These are phyloP conservation scores for Leptinotarsa tumamoca DNA, from an alignment of 2,888 invertebrate genomes.

Conservation along the genomic window DNA sequence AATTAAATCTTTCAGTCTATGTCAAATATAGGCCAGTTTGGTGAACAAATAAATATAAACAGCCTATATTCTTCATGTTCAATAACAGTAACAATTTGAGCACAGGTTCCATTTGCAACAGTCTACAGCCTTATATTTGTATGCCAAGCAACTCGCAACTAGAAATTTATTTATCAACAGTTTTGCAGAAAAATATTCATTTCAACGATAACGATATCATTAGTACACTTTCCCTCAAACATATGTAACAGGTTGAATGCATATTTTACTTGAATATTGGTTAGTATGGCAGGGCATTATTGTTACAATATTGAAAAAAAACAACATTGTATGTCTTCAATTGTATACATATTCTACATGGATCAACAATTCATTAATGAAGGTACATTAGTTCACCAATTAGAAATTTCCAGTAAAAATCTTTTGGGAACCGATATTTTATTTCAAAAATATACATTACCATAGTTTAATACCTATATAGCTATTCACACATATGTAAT, in stretches of 20 bases:
- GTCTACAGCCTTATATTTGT: constrained; percentile 32
- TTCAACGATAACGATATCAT: constrained; percentile 19
- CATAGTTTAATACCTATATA: no score
- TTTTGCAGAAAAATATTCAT: constrained; percentile 44
- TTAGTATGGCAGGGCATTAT: neutral
- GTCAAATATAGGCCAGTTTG: constrained; percentile 38
- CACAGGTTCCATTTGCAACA: constrained; percentile 38
- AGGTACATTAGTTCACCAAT: no score
- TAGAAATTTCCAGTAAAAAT: no score
- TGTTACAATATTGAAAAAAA: no score
- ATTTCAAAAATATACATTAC: no score
- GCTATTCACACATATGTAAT: no score
- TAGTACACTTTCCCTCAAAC: neutral
- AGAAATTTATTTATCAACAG: constrained; percentile 34
- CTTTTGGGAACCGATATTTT: no score
- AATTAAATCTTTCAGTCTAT: constrained; percentile 43
- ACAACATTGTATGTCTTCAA: no score
- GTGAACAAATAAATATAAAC: constrained; percentile 28
- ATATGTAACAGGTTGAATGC: neutral
- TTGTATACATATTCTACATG: no score
- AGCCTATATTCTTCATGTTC: constrained; percentile 36
- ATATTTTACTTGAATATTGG: neutral
- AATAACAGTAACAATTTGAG: constrained; percentile 48
- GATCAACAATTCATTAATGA: no score
- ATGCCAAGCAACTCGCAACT: constrained; percentile 38